Conservation (phyloP, 1,140 invertebrate genomes). For the Rhyacophila brunnea region DNA sequence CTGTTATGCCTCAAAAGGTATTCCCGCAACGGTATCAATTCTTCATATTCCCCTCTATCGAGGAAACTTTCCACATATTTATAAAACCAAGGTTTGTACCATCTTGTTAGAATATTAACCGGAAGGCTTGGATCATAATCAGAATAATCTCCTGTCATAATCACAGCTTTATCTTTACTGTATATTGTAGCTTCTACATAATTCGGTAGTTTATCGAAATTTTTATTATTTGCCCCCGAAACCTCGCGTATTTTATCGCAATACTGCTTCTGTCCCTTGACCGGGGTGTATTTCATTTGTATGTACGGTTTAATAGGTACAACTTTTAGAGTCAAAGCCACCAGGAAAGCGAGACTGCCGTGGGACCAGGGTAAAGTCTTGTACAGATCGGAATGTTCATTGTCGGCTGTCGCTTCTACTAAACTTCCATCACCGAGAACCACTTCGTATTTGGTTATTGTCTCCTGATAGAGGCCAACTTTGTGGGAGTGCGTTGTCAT, state of each 20-base stretch:
- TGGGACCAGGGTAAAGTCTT: slow-evolving; percentile 81
- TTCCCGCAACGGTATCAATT: slow-evolving; percentile 77
- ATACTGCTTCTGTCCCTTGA: slow-evolving; percentile 62
- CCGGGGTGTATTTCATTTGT: slow-evolving; percentile 69
- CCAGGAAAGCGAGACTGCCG: slow-evolving; percentile 79
- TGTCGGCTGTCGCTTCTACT: slow-evolving; percentile 68
- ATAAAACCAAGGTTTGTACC: slow-evolving; percentile 87
- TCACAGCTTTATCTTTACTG: slow-evolving; percentile 64
- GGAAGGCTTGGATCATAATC: slow-evolving; percentile 44
- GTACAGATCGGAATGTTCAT: slow-evolving; percentile 71
- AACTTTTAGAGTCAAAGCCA: slow-evolving; percentile 73
- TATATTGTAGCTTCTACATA: slow-evolving; percentile 80
- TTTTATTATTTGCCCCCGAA: slow-evolving; percentile 51
- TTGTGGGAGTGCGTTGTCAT: slow-evolving; percentile 81
- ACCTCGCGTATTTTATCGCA: slow-evolving; percentile 60
- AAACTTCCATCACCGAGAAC: slow-evolving; percentile 72
- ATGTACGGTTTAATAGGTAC: slow-evolving; percentile 70
- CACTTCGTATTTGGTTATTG: slow-evolving; percentile 72
- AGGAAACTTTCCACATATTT: slow-evolving; percentile 68
- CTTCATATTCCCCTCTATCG: slow-evolving; percentile 48
- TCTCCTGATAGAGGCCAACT: slow-evolving; percentile 79
- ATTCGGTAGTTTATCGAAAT: slow-evolving; percentile 62
- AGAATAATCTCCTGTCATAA: slow-evolving; percentile 69
- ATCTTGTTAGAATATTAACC: slow-evolving; percentile 71
- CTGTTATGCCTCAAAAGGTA: slow-evolving; percentile 79